A percentile compares a stretch with the other conserved stretches of the same genome.
Conservation (phyloP, 1,140 invertebrate species). For the Zaprionus camerounensis region DNA sequence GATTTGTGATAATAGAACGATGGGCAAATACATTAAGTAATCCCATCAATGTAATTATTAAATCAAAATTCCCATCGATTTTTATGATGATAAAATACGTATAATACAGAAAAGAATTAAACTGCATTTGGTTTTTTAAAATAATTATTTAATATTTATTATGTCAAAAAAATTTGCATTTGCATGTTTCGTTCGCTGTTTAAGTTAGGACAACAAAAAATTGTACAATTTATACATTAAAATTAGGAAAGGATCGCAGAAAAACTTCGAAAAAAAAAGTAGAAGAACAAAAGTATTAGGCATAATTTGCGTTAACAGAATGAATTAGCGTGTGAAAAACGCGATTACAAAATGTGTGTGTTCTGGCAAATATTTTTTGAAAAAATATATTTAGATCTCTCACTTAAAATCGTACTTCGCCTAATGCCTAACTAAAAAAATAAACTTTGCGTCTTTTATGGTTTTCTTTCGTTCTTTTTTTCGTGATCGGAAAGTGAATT, state of each 20-base stretch:
- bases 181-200: conserved; percentile 64
- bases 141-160: conserved; percentile 78
- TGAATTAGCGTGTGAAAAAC: conserved; percentile 14
- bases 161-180: conserved; percentile 70
- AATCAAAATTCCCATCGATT: background rate
- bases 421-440: conserved; percentile 39
- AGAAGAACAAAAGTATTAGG: conserved; percentile 20
- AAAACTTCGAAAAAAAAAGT: conserved; percentile 41
- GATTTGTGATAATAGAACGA: too few relatives aligned
- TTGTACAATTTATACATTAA: conserved; percentile 81
- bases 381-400: conserved; percentile 36
- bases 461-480: conserved; percentile 27
- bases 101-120: background rate
- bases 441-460: conserved; percentile 16
- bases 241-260: conserved; percentile 56
- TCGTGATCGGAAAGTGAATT: conserved; percentile 52
- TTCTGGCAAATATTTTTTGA: conserved; percentile 44
- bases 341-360: conserved; percentile 33
- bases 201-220: conserved; percentile 76
- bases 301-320: conserved; percentile 8
- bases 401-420: conserved; percentile 27
- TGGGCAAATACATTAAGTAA: background rate
- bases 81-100: background rate
- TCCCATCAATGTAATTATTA: background rate
- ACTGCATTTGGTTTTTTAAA: conserved; percentile 56